These are phyloP conservation scores for Incurvaria masculella DNA, from an alignment of 2,888 invertebrate species.

Conservation along the genomic window DNA sequence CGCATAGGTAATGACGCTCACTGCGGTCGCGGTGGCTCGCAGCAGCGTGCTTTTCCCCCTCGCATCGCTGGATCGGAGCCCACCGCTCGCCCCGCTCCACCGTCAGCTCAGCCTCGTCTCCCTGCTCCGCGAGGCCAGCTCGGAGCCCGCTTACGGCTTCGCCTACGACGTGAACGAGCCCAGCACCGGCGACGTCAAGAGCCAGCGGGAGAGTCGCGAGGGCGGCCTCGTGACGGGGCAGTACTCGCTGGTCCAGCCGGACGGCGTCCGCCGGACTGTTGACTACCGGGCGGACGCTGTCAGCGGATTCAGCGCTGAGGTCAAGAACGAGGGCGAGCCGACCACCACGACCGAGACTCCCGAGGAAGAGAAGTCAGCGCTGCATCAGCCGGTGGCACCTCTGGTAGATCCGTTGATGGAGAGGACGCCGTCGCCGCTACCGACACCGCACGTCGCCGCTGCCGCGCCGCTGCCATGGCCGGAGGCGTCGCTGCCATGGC, in stretches of 20 bases:
- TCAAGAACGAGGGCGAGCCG: constrained; percentile 32
- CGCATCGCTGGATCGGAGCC: not conserved
- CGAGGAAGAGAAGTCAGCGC: not conserved
- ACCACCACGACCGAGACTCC: not conserved
- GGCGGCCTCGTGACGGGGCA: constrained; percentile 53
- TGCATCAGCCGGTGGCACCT: not conserved
- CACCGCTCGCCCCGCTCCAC: not conserved
- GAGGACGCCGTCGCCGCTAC: too few relatives aligned
- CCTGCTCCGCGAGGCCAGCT: constrained; percentile 3
- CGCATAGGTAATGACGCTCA: too few relatives aligned
- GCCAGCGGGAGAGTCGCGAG: constrained; percentile 47
- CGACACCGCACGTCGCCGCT: too few relatives aligned
- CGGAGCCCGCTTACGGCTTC: constrained; percentile 47
- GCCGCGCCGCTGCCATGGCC: too few relatives aligned
- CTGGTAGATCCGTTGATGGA: not conserved
- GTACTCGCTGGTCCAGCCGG: constrained; percentile 52
- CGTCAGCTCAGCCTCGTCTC: not conserved
- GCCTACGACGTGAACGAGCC: constrained; percentile 54
- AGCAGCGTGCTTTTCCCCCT: not conserved
- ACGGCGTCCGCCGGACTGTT: constrained; percentile 52
- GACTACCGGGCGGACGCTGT: constrained; percentile 54
- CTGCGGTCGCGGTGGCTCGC: constrained; percentile 2
- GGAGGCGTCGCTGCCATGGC: too few relatives aligned
- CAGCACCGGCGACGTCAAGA: constrained; percentile 53
- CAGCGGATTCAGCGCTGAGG: constrained; percentile 52